Conservation (phyloP, 2,113 vertebrate species). For the Cervus canadensis region DNA sequence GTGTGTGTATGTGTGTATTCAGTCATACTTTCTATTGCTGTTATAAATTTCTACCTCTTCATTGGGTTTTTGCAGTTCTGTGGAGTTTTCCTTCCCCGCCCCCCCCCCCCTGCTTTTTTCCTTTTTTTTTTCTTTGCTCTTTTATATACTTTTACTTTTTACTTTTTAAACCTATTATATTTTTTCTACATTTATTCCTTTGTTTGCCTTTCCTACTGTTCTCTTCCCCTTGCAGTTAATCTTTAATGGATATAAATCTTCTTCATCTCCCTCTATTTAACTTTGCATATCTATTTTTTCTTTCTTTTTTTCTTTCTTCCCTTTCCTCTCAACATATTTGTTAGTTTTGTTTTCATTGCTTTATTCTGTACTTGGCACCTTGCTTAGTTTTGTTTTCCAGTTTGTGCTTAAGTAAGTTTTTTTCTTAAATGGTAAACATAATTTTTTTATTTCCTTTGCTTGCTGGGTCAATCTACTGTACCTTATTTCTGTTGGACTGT, state of each 20-base stretch:
- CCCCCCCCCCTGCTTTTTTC: not conserved
- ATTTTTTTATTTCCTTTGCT: not conserved
- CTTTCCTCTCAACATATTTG: not conserved
- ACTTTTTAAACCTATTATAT: not conserved
- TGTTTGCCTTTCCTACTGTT: not conserved
- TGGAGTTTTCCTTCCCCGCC: not conserved
- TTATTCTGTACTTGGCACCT: not conserved
- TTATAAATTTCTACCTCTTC: not conserved
- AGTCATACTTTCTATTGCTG: not conserved
- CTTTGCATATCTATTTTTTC: not conserved
- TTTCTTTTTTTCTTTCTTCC: not conserved
- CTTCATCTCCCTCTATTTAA: not conserved
- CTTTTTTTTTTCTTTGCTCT: not conserved
- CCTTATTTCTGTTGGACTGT: not conserved
- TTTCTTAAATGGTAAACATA: not conserved
- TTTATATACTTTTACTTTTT: not conserved
- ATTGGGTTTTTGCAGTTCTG: not conserved
- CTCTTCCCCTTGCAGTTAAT: not conserved
- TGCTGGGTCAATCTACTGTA: not conserved
- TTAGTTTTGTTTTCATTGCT: not conserved
- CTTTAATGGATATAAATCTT: not conserved
- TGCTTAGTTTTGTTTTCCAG: not conserved
- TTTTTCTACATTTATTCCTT: not conserved
- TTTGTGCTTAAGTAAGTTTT: not conserved
- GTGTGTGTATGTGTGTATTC: not conserved